Percentiles rank a stretch among this genome's conserved stretches.
Conservation (phyloP, 2,888 invertebrate genomes). For the Glyphotaelius pellucidus region DNA sequence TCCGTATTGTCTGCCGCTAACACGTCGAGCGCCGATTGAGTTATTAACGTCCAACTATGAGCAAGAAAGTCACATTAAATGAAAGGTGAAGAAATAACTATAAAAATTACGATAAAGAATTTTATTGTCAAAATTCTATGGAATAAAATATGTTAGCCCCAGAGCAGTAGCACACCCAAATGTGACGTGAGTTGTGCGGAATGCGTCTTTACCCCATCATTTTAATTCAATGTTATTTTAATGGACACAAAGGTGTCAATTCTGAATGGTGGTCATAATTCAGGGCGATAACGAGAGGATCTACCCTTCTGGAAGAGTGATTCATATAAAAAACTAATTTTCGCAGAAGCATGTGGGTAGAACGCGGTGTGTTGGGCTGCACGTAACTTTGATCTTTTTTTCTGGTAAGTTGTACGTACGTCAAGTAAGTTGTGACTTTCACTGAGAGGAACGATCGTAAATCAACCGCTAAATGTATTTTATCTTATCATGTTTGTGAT, state of each 20-base stretch:
- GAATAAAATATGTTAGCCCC: background rate
- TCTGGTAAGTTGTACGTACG: too few species aligned
- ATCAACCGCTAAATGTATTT: background rate
- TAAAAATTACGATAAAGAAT: background rate
- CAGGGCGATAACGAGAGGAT: too few species aligned
- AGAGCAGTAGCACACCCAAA: background rate
- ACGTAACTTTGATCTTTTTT: too few species aligned
- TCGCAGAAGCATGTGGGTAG: too few species aligned
- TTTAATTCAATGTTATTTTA: too few species aligned
- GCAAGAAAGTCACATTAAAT: background rate
- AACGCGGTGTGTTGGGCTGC: too few species aligned
- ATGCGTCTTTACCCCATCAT: too few species aligned
- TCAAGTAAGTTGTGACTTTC: too few species aligned
- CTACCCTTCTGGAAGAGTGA: too few species aligned
- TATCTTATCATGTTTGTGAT: background rate
- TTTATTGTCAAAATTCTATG: background rate
- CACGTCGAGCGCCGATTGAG: slow-evolving; percentile 10
- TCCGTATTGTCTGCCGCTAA: slow-evolving; percentile 34
- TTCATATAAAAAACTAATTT: too few species aligned
- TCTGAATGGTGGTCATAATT: too few species aligned
- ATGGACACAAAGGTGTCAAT: too few species aligned
- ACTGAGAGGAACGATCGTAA: background rate
- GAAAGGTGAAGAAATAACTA: background rate
- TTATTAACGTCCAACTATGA: background rate
- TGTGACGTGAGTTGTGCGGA: background rate